Conservation (phyloP, 2,113 vertebrate genomes). For the Sceloporus undulatus region DNA sequence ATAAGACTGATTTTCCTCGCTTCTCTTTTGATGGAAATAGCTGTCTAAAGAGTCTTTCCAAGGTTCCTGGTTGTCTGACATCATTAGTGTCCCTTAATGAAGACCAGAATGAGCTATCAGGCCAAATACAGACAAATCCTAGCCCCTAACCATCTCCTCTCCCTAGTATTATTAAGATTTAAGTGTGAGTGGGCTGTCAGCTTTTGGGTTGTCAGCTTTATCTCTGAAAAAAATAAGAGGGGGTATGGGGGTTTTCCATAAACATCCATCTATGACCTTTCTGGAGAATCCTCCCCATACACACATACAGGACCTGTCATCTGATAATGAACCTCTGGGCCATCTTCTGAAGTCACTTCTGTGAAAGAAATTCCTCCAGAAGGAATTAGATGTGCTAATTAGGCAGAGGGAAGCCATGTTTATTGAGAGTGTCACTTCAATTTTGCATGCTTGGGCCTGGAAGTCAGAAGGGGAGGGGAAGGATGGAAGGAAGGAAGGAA, state of each 20-base stretch:
- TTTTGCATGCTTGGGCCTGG: neutral
- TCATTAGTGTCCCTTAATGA: neutral
- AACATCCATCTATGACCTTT: neutral
- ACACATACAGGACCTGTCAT: neutral
- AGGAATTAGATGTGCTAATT: constrained; percentile 17
- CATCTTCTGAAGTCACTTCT: neutral
- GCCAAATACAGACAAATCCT: neutral
- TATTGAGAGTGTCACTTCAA: neutral
- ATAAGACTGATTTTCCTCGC: constrained; percentile 12
- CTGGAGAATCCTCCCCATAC: neutral
- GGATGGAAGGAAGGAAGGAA: neutral
- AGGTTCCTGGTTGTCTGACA: constrained; percentile 2
- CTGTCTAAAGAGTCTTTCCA: neutral
- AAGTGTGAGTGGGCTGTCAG: neutral
- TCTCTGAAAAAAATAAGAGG: neutral
- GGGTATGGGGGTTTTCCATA: neutral
- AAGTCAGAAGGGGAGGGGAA: neutral
- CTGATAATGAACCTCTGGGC: neutral
- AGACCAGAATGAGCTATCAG: neutral
- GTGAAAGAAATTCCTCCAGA: neutral
- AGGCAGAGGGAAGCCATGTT: neutral
- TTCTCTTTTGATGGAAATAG: neutral
- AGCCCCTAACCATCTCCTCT: neutral
- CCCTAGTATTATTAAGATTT: neutral
- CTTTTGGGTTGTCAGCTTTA: neutral